Evolutionary conservation across 1,140 invertebrate species (phyloP), one percentile per base, ranked within the genome.

Genomic region (Drosophila albomicans): DNA sequence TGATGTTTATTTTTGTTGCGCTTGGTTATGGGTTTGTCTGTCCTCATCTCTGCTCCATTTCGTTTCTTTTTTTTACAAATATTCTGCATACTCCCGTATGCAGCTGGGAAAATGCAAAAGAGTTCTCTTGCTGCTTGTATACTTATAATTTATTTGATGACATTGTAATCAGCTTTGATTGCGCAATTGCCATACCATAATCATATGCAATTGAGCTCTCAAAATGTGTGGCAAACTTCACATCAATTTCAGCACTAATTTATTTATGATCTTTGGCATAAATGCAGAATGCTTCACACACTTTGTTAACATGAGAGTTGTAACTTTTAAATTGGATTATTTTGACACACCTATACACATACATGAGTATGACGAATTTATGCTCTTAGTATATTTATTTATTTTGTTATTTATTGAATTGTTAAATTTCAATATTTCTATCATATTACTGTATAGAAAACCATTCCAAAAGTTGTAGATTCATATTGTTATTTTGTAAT

Each of bases 1-100:
- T 79, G 65, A 66, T 85, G 69, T 86, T 85, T 85, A 75, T 59
- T 51, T 64, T 61, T 30, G 28, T 54, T 48, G 30, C 10, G n/a
- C 25, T 41, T 20, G 35, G 5, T 16, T 48, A 10, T 68, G 15
- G 35, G 45, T 35, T 30, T 16, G 15, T 16, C 15, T 13, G 64
- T 52, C 52, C 48, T 49, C 48, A 48, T 45, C 63, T 52, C 30
- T 41, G 11, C 28, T 67, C 49, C 35, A 46, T 46, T 65, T 77
- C 69, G 64, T 57, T 45, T 45, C n/a, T 57, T 35, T 30, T 0
- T 64, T 41, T 52, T 57, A 15, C 28, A 67, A 58, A 49, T 45
- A 49, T 59, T 45, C 49, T 58, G 51, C 64, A 46, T 43, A 7
- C 6, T 25, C 3, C 4, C 3, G 3, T 25, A 56, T 57, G 43